Conservation (phyloP, 2,113 vertebrate genomes). For the Nerophis ophidion region DNA sequence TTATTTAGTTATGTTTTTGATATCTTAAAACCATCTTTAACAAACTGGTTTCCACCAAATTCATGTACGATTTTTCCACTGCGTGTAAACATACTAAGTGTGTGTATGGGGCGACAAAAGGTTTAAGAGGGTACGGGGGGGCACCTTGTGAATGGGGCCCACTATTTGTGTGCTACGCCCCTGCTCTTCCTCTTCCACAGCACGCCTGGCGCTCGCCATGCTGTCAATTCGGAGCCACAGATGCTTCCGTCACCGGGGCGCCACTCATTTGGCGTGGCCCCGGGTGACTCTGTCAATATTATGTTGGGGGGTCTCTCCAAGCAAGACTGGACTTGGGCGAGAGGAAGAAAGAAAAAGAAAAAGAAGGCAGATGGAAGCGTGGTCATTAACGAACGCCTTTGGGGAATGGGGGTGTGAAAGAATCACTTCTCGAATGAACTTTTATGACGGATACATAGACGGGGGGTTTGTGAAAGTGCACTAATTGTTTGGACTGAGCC, state of each 20-base stretch:
- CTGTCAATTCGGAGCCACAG: slow-evolving; percentile 54
- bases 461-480: slow-evolving; percentile 1
- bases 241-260: slow-evolving; percentile 50
- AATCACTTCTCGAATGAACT: slow-evolving; percentile 58
- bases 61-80: no score
- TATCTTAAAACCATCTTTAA: no score
- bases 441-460: no score
- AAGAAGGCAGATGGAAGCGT: slow-evolving; percentile 21
- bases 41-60: no score
- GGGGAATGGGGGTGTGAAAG: slow-evolving; percentile 40
- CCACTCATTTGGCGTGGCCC: slow-evolving; percentile 50
- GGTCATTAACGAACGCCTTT: slow-evolving; percentile 60
- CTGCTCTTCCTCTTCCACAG: background rate
- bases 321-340: slow-evolving; percentile 36
- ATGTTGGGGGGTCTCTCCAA: slow-evolving; percentile 37
- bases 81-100: no score
- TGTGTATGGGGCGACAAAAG: no score
- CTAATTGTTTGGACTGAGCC: slow-evolving; percentile 12
- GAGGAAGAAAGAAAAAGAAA: slow-evolving; percentile 38
- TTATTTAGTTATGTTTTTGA: no score
- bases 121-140: no score
- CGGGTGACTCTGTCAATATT: slow-evolving; percentile 65
- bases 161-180: no score
- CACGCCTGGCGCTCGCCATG: slow-evolving; percentile 27
- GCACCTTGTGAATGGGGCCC: no score